Conservation (phyloP, 1,140 invertebrate genomes). For the Papilio aristodemus region DNA sequence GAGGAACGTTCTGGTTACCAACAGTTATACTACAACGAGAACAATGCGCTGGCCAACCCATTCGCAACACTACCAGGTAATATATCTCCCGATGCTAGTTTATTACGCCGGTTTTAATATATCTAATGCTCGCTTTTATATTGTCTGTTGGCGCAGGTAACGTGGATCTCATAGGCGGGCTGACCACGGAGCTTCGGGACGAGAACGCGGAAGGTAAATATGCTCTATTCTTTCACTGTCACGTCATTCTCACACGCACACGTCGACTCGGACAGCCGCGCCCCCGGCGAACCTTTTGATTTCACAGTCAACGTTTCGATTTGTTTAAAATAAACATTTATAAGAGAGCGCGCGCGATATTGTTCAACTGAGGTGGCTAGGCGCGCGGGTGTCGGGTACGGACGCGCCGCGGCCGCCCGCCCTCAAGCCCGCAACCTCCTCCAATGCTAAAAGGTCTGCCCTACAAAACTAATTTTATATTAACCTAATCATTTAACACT, state of each 20-base stretch:
- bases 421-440: constrained; percentile 38
- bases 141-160: constrained; percentile 56
- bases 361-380: constrained; percentile 58
- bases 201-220: constrained; percentile 75
- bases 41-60: constrained; percentile 70
- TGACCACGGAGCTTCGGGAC: constrained; percentile 69
- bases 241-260: constrained; percentile 74
- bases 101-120: background rate
- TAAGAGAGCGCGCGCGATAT: constrained; percentile 69
- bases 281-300: constrained; percentile 73
- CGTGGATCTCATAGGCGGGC: constrained; percentile 72
- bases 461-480: constrained; percentile 30
- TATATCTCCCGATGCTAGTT: constrained; percentile 20
- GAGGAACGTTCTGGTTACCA: constrained; percentile 70
- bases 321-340: constrained; percentile 37
- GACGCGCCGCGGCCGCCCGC: constrained; percentile 49
- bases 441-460: constrained; percentile 36
- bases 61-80: constrained; percentile 73
- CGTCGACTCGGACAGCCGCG: constrained; percentile 78
- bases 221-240: constrained; percentile 51
- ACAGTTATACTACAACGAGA: constrained; percentile 70
- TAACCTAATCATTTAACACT: background rate
- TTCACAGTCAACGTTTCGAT: constrained; percentile 44
- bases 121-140: background rate
- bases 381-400: constrained; percentile 72